These are phyloP conservation scores for Enteromius anoplus DNA, from an alignment of 2,797 vertebrate species.

Conservation along the genomic window DNA sequence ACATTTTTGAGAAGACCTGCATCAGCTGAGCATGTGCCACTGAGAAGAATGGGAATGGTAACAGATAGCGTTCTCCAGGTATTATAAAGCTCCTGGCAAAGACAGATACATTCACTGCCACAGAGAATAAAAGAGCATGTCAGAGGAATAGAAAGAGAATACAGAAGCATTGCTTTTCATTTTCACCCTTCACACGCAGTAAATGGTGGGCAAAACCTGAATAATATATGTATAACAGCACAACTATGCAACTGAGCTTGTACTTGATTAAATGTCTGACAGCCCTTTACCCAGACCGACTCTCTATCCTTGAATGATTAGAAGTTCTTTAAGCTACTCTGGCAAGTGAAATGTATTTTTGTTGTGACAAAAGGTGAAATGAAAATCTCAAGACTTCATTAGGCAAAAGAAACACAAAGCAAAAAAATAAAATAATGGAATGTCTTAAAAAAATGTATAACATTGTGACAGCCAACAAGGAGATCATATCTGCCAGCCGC, in stretches of 20 bases:
- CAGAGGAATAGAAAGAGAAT: conserved; percentile 20
- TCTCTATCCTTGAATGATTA: conserved; percentile 27
- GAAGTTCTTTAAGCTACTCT: neutral
- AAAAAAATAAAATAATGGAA: neutral
- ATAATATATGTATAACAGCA: conserved; percentile 7
- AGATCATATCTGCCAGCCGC: neutral
- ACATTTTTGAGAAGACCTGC: neutral
- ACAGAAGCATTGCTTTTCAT: conserved; percentile 27
- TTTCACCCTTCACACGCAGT: conserved; percentile 21
- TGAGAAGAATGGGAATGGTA: neutral
- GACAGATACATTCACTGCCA: neutral
- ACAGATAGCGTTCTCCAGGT: conserved; percentile 6
- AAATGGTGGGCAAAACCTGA: conserved; percentile 27
- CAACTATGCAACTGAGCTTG: conserved; percentile 23
- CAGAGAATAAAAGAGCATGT: conserved; percentile 27
- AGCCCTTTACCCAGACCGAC: neutral
- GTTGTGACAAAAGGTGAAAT: conserved; percentile 16
- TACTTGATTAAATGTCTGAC: conserved; percentile 32
- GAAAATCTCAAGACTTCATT: conserved; percentile 31
- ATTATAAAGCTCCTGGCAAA: neutral
- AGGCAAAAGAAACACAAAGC: neutral
- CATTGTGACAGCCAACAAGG: neutral
- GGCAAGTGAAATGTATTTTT: conserved; percentile 25
- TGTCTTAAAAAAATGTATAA: neutral
- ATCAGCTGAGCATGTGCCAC: neutral